Percentiles rank a stretch among this genome's conserved stretches.
phyloP scores from a whole-genome alignment of 2,113 vertebrate genomes.

The Pan paniscus region DNA sequence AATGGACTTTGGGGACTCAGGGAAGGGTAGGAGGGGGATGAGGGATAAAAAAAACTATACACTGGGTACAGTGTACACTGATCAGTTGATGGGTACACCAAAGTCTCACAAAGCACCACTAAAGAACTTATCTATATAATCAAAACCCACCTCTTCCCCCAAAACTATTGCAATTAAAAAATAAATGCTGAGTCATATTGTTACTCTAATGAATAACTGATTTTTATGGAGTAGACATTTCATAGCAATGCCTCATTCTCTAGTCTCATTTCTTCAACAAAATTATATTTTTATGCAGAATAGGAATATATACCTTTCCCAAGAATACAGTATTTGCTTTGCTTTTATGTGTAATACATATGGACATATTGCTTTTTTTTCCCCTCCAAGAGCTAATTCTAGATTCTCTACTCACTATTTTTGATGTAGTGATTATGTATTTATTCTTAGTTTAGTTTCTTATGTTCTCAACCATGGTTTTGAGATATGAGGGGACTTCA shows the following conservation, averaged over 20 bases:
- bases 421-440: neutral
- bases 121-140: no score
- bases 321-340: neutral
- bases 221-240: neutral
- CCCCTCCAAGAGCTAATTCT: neutral
- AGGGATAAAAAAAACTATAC: no score
- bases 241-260: neutral
- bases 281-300: slow-evolving; percentile 6
- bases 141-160: no score
- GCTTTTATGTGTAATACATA: neutral
- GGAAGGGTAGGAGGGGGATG: no score
- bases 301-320: neutral
- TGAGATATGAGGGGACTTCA: neutral
- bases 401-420: neutral
- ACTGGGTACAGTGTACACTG: no score
- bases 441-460: slow-evolving; percentile 4
- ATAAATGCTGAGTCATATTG: neutral
- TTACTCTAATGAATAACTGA: neutral
- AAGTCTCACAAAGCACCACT: no score
- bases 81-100: no score
- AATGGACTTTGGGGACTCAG: no score
- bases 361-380: neutral
- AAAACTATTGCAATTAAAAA: no score
- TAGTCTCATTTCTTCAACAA: neutral
- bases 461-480: neutral